Evolutionary conservation across 2,113 vertebrate species (phyloP).

Genomic region (Ascaphus truei): DNA sequence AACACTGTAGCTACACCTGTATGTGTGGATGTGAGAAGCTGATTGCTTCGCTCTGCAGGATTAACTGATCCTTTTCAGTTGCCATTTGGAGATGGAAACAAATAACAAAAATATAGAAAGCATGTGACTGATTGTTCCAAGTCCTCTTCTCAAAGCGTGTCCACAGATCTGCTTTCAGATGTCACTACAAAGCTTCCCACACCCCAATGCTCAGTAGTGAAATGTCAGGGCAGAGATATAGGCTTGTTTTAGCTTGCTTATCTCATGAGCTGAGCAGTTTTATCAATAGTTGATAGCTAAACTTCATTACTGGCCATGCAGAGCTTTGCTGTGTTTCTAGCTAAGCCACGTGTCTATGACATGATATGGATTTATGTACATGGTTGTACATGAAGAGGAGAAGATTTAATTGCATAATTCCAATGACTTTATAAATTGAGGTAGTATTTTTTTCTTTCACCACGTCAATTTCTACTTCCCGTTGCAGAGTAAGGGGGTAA

Average conservation of each 20-base stretch:
- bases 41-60: constrained; percentile 44
- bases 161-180: constrained; percentile 45
- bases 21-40: constrained; percentile 46
- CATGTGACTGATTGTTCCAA: constrained; percentile 58
- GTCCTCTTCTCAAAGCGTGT: constrained; percentile 38
- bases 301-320: constrained; percentile 17
- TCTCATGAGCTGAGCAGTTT: constrained; percentile 34
- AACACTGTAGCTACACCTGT: constrained; percentile 15
- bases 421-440: too few relatives aligned
- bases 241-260: constrained; percentile 30
- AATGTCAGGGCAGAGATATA: constrained; percentile 57
- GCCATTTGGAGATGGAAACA: constrained; percentile 52
- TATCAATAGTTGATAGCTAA: constrained; percentile 56
- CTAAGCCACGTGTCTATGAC: too few relatives aligned
- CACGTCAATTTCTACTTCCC: too few relatives aligned
- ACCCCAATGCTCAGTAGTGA: constrained; percentile 50
- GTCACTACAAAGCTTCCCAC: constrained; percentile 51
- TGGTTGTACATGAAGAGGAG: too few relatives aligned
- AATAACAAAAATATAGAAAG: constrained; percentile 57
- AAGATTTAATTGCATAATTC: too few relatives aligned
- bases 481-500: too few relatives aligned
- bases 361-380: too few relatives aligned
- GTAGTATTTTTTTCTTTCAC: too few relatives aligned
- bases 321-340: too few relatives aligned
- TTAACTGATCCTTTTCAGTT: constrained; percentile 49